Percentiles rank a stretch among this genome's conserved stretches.
phyloP scores from a whole-genome alignment of 2,797 vertebrate species.

The Ctenopoma multispine region DNA sequence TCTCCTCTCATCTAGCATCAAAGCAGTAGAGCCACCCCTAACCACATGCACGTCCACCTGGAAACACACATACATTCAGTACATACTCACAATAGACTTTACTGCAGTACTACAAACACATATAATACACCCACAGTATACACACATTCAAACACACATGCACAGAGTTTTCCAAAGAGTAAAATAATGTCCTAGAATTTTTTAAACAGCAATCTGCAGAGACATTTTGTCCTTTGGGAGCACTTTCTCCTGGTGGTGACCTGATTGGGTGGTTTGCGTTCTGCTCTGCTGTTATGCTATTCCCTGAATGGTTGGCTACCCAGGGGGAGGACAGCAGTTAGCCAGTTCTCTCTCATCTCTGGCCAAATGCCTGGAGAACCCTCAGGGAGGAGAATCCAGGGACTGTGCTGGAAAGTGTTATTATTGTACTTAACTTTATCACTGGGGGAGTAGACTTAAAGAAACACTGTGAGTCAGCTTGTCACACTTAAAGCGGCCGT shows the following conservation, averaged over 20 bases:
- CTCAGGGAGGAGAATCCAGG: constrained; percentile 59
- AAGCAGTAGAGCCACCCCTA: constrained; percentile 55
- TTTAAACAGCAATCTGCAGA: constrained; percentile 56
- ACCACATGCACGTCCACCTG: constrained; percentile 50
- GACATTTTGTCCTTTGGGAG: constrained; percentile 69
- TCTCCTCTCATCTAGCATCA: constrained; percentile 57
- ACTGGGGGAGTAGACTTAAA: constrained; percentile 40
- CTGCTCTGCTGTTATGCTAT: constrained; percentile 64
- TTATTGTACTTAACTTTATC: constrained; percentile 71
- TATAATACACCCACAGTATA: not conserved
- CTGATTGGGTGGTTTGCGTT: constrained; percentile 77
- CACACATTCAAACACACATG: constrained; percentile 37
- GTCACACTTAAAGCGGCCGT: constrained; percentile 33
- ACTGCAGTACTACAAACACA: constrained; percentile 23
- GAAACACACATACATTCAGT: constrained; percentile 33
- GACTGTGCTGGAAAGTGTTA: constrained; percentile 53
- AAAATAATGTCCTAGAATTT: constrained; percentile 71
- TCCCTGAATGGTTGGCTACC: constrained; percentile 72
- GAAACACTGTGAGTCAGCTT: constrained; percentile 52
- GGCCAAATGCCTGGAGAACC: constrained; percentile 65
- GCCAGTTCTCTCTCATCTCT: constrained; percentile 66
- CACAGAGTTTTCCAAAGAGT: constrained; percentile 50
- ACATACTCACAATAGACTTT: constrained; percentile 27
- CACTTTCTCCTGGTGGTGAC: constrained; percentile 76
- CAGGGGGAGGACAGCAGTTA: constrained; percentile 65